These are phyloP conservation scores for Promerops cafer DNA, from an alignment of 2,113 vertebrate species.

Conservation along the genomic window DNA sequence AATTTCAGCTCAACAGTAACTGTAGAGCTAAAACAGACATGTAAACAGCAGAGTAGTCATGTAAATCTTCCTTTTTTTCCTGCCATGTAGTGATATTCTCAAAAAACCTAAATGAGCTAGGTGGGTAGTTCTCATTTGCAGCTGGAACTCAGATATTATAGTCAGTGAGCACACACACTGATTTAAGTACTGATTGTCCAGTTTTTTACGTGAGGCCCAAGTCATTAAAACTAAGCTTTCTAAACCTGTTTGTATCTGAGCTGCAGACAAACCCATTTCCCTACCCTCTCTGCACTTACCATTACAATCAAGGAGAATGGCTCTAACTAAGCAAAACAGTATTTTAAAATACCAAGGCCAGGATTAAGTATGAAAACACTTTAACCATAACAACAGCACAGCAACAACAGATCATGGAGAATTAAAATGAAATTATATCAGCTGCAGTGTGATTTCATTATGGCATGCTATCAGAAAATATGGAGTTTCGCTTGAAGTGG, in stretches of 20 bases:
- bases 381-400: not conserved
- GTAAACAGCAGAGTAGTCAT: not conserved
- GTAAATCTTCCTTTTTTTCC: not conserved
- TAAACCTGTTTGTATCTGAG: not conserved
- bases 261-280: not conserved
- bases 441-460: not conserved
- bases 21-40: not conserved
- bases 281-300: not conserved
- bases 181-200: not conserved
- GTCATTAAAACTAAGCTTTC: not conserved
- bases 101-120: not conserved
- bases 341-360: not conserved
- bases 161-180: not conserved
- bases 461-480: not conserved
- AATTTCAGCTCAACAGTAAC: not conserved
- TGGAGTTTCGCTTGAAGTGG: not conserved
- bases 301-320: not conserved
- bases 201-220: not conserved
- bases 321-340: not conserved
- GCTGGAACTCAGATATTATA: not conserved
- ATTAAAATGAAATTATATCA: not conserved
- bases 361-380: not conserved
- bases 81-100: not conserved
- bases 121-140: not conserved
- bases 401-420: not conserved